A percentile compares a stretch with the other conserved stretches of the same genome.
Conservation (phyloP, 2,797 vertebrate species). For the Gambelia wislizenii region DNA sequence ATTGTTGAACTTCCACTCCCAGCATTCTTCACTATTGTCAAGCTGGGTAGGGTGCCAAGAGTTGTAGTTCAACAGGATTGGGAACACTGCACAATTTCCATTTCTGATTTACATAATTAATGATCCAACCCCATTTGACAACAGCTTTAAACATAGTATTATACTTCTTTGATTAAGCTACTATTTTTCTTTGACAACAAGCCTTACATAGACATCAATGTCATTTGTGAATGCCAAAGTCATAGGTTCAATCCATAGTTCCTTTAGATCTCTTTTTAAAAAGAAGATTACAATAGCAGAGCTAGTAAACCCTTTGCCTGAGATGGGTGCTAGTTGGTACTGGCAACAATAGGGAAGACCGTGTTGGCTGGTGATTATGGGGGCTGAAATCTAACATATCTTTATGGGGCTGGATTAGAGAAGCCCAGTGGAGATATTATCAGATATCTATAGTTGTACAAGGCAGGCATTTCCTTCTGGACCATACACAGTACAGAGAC, state of each 20-base stretch:
- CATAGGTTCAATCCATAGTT: not conserved
- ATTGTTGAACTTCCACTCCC: too few species aligned
- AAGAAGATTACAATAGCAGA: not conserved
- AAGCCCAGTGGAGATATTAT: not conserved
- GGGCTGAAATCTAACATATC: not conserved
- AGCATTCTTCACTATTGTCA: too few species aligned
- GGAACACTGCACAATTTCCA: too few species aligned
- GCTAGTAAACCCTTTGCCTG: not conserved
- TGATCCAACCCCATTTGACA: not conserved
- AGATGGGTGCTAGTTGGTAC: not conserved
- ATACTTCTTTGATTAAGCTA: not conserved
- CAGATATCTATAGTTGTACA: not conserved
- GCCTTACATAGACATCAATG: not conserved
- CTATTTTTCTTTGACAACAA: not conserved
- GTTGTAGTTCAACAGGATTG: too few species aligned
- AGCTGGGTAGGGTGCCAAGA: too few species aligned
- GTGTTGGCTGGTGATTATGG: too few species aligned
- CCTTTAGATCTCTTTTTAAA: too few species aligned
- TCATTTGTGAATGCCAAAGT: not conserved
- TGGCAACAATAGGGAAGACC: too few species aligned
- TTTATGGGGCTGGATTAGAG: not conserved
- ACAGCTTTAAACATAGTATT: not conserved
- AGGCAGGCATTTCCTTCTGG: not conserved
- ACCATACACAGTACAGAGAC: conserved; percentile 2
- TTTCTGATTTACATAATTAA: too few species aligned